Percentiles rank a stretch among this genome's conserved stretches.
These are phyloP conservation scores for Tubulanus polymorphus DNA, from an alignment of 2,888 invertebrate species.

Conservation along the genomic window DNA sequence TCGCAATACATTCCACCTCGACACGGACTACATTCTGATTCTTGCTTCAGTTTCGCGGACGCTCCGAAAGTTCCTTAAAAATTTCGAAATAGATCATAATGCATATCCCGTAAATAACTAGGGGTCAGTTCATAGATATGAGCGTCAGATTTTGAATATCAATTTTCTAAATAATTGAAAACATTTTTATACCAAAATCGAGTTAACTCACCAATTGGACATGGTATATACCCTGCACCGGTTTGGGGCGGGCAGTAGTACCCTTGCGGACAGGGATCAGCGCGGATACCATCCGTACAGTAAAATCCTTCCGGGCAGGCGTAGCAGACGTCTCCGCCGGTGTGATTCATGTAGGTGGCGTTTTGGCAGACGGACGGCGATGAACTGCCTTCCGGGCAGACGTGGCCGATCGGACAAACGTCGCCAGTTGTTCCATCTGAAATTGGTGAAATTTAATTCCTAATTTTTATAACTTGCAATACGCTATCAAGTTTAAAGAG, in stretches of 20 bases:
- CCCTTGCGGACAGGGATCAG: conserved; percentile 45
- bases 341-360: conserved; percentile 39
- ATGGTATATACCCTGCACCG: conserved; percentile 31
- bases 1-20: conserved; percentile 43
- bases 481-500: too few species aligned
- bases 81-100: conserved; percentile 3
- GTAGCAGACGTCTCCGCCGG: conserved; percentile 35
- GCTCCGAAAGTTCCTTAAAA: conserved; percentile 41
- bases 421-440: conserved; percentile 44
- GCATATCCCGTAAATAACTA: not conserved
- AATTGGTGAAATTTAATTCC: too few species aligned
- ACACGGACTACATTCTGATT: conserved; percentile 40
- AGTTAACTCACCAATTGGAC: conserved; percentile 38
- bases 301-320: conserved; percentile 41
- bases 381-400: conserved; percentile 30
- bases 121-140: too few species aligned
- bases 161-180: not conserved
- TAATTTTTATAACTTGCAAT: too few species aligned
- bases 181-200: not conserved
- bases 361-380: conserved; percentile 29
- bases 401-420: conserved; percentile 43
- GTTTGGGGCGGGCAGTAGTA: conserved; percentile 40
- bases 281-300: conserved; percentile 34
- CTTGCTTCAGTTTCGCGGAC: conserved; percentile 29
- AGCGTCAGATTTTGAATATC: not conserved